Conservation (phyloP, 2,113 vertebrate species). For the Ginglymostoma cirratum region DNA sequence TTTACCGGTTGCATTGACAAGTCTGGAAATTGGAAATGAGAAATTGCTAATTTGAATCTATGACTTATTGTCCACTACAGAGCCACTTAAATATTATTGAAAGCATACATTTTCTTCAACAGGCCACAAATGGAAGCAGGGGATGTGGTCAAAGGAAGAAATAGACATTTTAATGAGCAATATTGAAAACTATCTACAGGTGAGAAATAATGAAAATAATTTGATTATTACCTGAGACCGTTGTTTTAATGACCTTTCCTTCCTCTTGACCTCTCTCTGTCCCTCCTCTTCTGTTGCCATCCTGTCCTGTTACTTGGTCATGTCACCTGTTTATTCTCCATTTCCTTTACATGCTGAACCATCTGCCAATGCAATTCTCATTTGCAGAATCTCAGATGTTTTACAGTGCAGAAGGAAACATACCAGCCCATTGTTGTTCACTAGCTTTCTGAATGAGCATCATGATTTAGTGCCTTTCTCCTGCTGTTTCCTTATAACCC, state of each 20-base stretch:
- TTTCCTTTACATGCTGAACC: neutral
- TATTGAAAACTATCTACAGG: constrained; percentile 93
- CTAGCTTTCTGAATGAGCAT: no score
- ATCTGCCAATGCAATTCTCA: neutral
- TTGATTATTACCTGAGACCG: neutral
- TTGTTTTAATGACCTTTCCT: neutral
- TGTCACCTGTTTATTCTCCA: neutral
- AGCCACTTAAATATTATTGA: neutral
- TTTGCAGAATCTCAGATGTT: no score
- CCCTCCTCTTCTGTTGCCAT: neutral
- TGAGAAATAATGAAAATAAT: constrained; percentile 45
- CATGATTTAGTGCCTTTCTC: no score
- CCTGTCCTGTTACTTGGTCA: neutral
- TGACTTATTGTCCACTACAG: neutral
- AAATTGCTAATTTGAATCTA: neutral
- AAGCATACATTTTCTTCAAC: constrained; percentile 43
- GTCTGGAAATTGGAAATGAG: neutral
- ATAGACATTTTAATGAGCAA: constrained; percentile 95
- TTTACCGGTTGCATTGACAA: neutral
- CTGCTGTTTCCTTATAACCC: no score
- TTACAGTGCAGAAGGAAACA: no score
- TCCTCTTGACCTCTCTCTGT: neutral
- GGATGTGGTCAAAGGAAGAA: constrained; percentile 99
- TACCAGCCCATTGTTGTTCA: no score
- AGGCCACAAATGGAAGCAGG: constrained; percentile 99